Base-by-base conservation (phyloP, 2,113 vertebrate species). In the Trematocara marginatum region DNA sequence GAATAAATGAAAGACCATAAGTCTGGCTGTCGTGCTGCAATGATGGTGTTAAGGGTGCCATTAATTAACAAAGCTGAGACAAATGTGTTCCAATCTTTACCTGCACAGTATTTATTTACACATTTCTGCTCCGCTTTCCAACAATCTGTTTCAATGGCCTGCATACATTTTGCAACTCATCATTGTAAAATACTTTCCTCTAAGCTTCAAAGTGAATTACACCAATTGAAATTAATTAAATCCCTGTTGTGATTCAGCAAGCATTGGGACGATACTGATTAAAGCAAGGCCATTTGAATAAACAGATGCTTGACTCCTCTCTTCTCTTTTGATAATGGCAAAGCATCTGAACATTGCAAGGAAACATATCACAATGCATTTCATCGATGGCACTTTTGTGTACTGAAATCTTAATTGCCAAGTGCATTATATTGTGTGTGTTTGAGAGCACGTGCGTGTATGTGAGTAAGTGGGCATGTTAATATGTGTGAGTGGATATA, bases 1-100 rank as follows among this genome's bases (percentile, higher is more conserved):
- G 29, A 90, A 88, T 89, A 84, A 82, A 85, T 83, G 31, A 90
- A 90, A 89, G 59, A 87, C 71, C 85, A 83, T 86, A 47, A 89
- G 53, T 87, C 76, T 79, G 78, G 88, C 79, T 82, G 80, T 90
- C 79, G 83, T 47, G 79, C 76, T 90, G 90, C 86, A 92, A 86
- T 90, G 85, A 90, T 82, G 85, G 91, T 42, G 52, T 78, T 57
- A 23, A 88, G 31, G 85, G 34, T 18, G 61, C 53, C 71, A 86
- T 82, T 26, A 83, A 83, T 89, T 51, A 38, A 89, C 64, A 40
- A 47, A 79, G 59, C 20, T 59, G 81, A 85, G 34, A 81, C 42
- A 74, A 89, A 90, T 47, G 26, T 76, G 52, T 6, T 51, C 64
- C 76, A 66, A 29, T 61, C 80, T 76, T 34, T n/a, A 81, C 52